Evolutionary conservation across 53 echinoderm and acorn worm species (phyloP).

Genomic region (Crossaster papposus): DNA sequence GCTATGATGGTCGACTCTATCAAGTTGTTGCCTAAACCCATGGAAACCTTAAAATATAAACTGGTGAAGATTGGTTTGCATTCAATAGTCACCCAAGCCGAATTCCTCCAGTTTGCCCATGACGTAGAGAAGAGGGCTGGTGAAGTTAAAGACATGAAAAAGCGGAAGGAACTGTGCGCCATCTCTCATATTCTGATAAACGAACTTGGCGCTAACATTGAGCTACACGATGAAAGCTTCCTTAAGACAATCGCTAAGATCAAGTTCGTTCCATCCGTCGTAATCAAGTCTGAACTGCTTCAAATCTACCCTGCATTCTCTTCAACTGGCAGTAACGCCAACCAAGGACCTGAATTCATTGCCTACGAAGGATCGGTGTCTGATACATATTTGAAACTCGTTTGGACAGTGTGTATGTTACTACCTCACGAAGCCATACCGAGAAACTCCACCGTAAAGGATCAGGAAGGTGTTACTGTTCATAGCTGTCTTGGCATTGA

Average conservation of each 20-base stretch:
- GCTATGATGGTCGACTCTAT: constrained; percentile 36
- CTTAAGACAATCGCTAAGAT: constrained; percentile 25
- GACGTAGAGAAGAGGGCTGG: constrained; percentile 4
- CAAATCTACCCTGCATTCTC: constrained; percentile 50
- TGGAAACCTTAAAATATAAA: background rate
- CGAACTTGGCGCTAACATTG: background rate
- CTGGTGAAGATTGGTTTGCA: constrained; percentile 36
- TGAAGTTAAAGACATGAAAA: background rate
- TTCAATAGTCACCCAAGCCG: background rate
- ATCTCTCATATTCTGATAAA: constrained; percentile 3
- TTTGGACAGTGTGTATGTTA: constrained; percentile 50
- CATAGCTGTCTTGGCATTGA: constrained; percentile 57
- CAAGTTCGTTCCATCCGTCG: constrained; percentile 52
- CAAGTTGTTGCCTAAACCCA: constrained; percentile 3
- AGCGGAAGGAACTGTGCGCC: background rate
- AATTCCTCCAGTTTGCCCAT: constrained; percentile 5
- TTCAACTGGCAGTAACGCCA: background rate
- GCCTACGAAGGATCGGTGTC: constrained; percentile 47
- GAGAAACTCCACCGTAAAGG: background rate
- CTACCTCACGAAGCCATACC: constrained; percentile 45
- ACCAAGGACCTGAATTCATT: constrained; percentile 5
- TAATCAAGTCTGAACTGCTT: constrained; percentile 3
- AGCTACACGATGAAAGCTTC: background rate
- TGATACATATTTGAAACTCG: constrained; percentile 35
- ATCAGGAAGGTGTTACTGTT: background rate